A percentile compares a stretch with the other conserved stretches of the same genome.
phyloP scores from a whole-genome alignment of 2,113 vertebrate species.

The Oxyura jamaicensis region DNA sequence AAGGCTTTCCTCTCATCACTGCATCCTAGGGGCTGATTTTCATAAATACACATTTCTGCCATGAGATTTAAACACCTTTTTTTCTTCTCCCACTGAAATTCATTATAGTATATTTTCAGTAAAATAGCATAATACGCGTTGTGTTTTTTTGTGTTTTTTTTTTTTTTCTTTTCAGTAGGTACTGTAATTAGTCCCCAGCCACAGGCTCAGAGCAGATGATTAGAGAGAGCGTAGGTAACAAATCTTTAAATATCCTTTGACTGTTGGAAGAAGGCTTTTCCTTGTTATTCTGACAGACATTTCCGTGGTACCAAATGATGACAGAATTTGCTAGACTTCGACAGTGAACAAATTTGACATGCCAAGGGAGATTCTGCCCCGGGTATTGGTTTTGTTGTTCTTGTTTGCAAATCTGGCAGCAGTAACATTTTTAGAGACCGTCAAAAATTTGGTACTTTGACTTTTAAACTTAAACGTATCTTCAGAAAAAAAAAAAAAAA shows the following conservation, averaged over 20 bases:
- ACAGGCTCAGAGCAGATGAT: conserved; percentile 6
- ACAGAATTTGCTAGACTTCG: conserved; percentile 4
- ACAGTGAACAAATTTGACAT: background rate
- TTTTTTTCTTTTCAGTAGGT: conserved; percentile 64
- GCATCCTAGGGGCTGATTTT: background rate
- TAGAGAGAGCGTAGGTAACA: background rate
- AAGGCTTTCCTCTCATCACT: background rate
- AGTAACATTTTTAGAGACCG: background rate
- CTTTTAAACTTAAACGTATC: background rate
- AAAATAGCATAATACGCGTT: conserved; percentile 18
- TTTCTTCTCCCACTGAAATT: conserved; percentile 28
- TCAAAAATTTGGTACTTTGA: background rate
- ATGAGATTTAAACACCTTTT: background rate
- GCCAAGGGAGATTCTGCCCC: background rate
- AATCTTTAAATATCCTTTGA: conserved; percentile 4
- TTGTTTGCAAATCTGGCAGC: background rate
- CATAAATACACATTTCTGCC: background rate
- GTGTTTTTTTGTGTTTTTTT: background rate
- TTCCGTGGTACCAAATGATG: conserved; percentile 11
- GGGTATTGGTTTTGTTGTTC: background rate
- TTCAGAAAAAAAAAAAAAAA: background rate
- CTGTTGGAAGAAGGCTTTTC: conserved; percentile 18
- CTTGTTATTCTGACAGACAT: background rate
- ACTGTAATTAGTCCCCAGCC: conserved; percentile 84
- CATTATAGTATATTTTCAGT: background rate